Evolutionary conservation across 2,113 vertebrate species (phyloP), one percentile per base, ranked within the genome.

Genomic region (Sylvia atricapilla): DNA sequence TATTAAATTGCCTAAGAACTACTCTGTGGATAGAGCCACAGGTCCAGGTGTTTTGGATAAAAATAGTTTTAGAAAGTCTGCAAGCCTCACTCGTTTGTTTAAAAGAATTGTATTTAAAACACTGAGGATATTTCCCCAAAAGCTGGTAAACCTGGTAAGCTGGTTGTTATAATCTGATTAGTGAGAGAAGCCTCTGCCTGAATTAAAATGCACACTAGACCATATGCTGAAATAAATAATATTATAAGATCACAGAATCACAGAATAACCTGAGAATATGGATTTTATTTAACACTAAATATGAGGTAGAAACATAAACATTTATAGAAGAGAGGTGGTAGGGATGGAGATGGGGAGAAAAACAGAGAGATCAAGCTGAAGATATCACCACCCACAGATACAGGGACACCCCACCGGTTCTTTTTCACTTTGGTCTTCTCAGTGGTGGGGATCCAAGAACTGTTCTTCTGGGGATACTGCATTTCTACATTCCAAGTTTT

Each of bases 1-100:
- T 50, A 12, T 58, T 27, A 11, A 64, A 19, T 43, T 2, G 19
- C 19, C 20, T 7, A 8, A 19, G 15, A 46, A 8, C 8, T 7
- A 3, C 27, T 64, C 11, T 15, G 14, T 7, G 69, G 18, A 24
- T 4, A 30, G 10, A 53, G 27, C 7, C 12, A 39, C 0, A 1
- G 7, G 2, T 76, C 9, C 44, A 84, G 23, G 27, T 46, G 49
- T 14, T 10, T 59, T 59, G 13, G 5, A 21, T 33, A 56, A 74
- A 39, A 28, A 31, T 15, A 5, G 16, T 66, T 69, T 67, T 49
- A 74, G 50, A 72, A 82, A 67, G 7, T 43, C 14, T 55, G 12
- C 19, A 37, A 37, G 25, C 12, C 18, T 21, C 7, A 81, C 18
- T 39, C 3, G 25, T 31, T 62, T 28, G 2, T 49, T 67, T 73